Evolutionary conservation across 2,113 vertebrate genomes (phyloP).

Genomic region (Lasiurus borealis): DNA sequence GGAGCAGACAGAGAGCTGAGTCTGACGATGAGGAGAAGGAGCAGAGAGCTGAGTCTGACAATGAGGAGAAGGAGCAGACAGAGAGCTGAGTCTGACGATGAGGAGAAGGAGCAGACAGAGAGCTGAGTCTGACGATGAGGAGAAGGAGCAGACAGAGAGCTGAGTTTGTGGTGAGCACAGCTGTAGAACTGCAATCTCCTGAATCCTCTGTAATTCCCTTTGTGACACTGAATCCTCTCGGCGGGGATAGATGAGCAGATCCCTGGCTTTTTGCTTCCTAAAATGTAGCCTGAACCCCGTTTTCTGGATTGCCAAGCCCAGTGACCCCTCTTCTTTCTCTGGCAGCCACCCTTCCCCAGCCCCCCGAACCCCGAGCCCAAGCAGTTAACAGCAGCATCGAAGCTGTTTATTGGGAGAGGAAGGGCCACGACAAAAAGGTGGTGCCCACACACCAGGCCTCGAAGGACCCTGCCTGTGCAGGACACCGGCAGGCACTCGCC

Average conservation of each 20-base stretch:
- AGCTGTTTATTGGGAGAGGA: slow-evolving; percentile 40
- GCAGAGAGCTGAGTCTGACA: too few species aligned
- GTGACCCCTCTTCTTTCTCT: neutral
- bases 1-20: too few species aligned
- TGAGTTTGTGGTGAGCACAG: neutral
- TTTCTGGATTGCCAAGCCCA: neutral
- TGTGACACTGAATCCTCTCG: neutral
- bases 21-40: too few species aligned
- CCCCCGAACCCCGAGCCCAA: neutral
- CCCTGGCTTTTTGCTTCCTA: neutral
- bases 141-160: too few species aligned
- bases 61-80: too few species aligned
- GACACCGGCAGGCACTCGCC: neutral
- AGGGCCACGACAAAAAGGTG: neutral
- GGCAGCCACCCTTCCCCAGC: neutral
- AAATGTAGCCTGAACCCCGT: neutral
- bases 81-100: too few species aligned
- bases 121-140: too few species aligned
- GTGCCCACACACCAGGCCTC: neutral
- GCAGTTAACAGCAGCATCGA: neutral
- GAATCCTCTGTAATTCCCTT: slow-evolving; percentile 39
- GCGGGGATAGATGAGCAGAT: neutral
- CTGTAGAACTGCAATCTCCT: neutral
- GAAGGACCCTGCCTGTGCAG: neutral
- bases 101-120: too few species aligned